Evolutionary conservation across 2,113 vertebrate species (phyloP).

Genomic region (Eudyptes chrysolophus): DNA sequence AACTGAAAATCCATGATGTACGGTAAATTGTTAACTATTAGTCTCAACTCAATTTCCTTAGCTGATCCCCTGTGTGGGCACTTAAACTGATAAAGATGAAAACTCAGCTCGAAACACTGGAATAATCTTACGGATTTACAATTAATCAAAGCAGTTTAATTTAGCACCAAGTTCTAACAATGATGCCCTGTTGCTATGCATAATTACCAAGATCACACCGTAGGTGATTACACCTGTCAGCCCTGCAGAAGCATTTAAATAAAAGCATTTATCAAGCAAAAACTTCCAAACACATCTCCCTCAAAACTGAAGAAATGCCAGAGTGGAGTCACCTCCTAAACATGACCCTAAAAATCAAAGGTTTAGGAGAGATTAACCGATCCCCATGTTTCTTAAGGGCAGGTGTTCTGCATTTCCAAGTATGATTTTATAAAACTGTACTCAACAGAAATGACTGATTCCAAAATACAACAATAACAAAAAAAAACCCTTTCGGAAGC

Average conservation of each 20-base stretch:
- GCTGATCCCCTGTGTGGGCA: slow-evolving; percentile 11
- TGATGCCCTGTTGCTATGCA: background rate
- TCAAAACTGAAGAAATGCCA: background rate
- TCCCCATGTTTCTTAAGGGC: background rate
- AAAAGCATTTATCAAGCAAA: background rate
- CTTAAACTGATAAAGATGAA: slow-evolving; percentile 42
- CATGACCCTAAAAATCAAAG: background rate
- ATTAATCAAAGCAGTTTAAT: slow-evolving; percentile 35
- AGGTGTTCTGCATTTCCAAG: background rate
- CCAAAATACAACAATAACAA: background rate
- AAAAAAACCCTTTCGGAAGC: background rate
- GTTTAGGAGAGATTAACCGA: background rate
- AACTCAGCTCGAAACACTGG: slow-evolving; percentile 12
- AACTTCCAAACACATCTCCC: background rate
- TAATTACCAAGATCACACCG: background rate
- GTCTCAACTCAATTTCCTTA: slow-evolving; percentile 56
- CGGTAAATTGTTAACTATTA: slow-evolving; percentile 62
- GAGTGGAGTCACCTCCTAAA: background rate
- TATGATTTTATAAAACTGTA: background rate
- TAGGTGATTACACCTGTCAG: background rate
- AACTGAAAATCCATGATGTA: slow-evolving; percentile 55
- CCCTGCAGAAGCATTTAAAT: background rate
- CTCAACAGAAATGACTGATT: background rate
- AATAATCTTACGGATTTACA: background rate
- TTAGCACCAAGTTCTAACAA: slow-evolving; percentile 22